phyloP scores from a whole-genome alignment of 2,888 invertebrate species.

The Drosophila kambysellisi region DNA sequence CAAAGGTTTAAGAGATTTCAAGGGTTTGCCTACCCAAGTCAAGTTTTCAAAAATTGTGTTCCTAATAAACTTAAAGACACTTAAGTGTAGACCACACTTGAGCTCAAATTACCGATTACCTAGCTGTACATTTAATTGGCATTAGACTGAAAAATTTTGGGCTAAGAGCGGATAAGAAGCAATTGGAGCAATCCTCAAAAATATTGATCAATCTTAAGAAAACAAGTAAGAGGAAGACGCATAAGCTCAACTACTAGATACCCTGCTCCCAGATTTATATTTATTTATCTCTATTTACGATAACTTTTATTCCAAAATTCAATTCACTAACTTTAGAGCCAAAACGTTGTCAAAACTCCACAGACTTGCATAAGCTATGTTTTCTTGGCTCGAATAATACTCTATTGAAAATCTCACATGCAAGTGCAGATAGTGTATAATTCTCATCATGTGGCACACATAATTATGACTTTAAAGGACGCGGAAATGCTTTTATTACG shows the following conservation, averaged over 20 bases:
- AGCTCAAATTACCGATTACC: neutral
- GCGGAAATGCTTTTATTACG: slow-evolving; percentile 43
- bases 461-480: slow-evolving; percentile 34
- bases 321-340: neutral
- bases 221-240: neutral
- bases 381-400: neutral
- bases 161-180: neutral
- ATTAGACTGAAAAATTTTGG: neutral
- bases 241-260: neutral
- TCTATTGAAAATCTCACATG: neutral
- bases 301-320: neutral
- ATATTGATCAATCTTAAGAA: neutral
- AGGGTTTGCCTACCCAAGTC: slow-evolving; percentile 17
- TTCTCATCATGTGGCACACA: neutral
- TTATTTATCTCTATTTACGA: no score
- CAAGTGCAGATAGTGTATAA: neutral
- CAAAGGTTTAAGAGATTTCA: slow-evolving; percentile 53
- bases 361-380: neutral
- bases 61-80: slow-evolving; percentile 8
- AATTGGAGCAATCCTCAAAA: neutral
- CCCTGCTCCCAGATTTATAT: neutral
- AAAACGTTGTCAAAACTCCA: neutral
- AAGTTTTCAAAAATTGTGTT: slow-evolving; percentile 12
- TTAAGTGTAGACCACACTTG: slow-evolving; percentile 1
- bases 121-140: neutral